Conservation (phyloP, 2,797 vertebrate genomes). For the Rhabdophis nuchalis region DNA sequence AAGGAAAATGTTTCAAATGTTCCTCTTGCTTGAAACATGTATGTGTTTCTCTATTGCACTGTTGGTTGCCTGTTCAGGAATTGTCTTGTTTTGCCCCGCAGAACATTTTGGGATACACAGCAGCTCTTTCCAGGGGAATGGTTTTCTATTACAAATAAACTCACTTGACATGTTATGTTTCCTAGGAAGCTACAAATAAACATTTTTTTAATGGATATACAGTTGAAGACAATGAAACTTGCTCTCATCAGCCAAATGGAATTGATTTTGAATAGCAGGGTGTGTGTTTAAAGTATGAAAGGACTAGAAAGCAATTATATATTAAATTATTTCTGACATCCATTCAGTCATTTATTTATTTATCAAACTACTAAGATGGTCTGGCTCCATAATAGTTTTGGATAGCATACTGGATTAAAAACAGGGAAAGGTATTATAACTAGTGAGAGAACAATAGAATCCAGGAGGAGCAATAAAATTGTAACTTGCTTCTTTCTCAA, state of each 20-base stretch:
- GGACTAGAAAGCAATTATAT: slow-evolving; percentile 5
- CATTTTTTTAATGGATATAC: slow-evolving; percentile 11
- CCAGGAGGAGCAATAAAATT: background rate
- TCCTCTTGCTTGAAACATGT: background rate
- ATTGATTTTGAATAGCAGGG: slow-evolving; percentile 15
- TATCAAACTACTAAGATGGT: background rate
- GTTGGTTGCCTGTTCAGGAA: background rate
- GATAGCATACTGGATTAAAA: background rate
- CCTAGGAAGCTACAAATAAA: slow-evolving; percentile 22
- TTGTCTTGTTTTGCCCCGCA: background rate
- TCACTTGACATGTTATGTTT: background rate
- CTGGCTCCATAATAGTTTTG: background rate
- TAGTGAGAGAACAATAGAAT: background rate
- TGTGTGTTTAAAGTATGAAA: slow-evolving; percentile 19
- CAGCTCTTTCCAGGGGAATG: slow-evolving; percentile 1
- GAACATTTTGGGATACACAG: background rate
- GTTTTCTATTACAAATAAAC: slow-evolving; percentile 16
- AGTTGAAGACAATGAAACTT: slow-evolving; percentile 4
- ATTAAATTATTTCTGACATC: slow-evolving; percentile 8
- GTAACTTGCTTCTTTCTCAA: background rate
- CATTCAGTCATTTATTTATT: background rate
- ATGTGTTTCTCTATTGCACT: background rate
- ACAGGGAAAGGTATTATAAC: background rate
- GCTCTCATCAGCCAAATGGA: background rate
- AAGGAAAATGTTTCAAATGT: background rate